Evolutionary conservation across 2,113 vertebrate genomes (phyloP).

Genomic region (Pelobates fuscus): DNA sequence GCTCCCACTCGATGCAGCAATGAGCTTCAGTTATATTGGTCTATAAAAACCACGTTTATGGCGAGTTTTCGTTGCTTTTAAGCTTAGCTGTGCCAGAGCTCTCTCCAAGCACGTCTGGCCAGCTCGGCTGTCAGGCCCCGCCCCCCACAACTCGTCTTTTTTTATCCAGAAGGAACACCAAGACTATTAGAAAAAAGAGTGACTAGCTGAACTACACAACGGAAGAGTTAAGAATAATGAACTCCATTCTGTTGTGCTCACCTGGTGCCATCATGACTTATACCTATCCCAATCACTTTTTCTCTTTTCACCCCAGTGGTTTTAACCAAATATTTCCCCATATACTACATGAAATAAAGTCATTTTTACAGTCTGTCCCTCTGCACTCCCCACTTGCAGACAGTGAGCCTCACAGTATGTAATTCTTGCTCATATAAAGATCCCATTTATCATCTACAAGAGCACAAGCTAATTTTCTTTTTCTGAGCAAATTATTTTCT

Average conservation of each 20-base stretch:
- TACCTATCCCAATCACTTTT: background rate
- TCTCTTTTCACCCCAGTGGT: background rate
- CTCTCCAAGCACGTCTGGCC: no score
- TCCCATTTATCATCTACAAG: conserved; percentile 23
- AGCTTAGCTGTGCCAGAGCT: no score
- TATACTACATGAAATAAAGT: background rate
- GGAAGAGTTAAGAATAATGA: background rate
- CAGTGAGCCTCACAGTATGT: background rate
- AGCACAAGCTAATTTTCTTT: background rate
- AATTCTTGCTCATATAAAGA: conserved; percentile 1
- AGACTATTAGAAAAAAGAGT: no score
- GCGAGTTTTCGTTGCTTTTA: no score
- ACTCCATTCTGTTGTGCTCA: background rate
- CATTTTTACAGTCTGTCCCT: background rate
- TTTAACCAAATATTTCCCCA: background rate
- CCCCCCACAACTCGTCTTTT: no score
- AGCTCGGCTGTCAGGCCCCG: no score
- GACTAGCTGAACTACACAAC: background rate
- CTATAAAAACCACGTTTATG: no score
- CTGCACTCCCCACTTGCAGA: background rate
- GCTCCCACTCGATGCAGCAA: no score
- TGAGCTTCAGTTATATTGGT: no score
- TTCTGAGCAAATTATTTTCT: background rate
- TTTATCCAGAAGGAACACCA: no score
- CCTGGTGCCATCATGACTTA: background rate